phyloP scores from a whole-genome alignment of 2,797 vertebrate genomes.

The Sebastes taczanowskii region DNA sequence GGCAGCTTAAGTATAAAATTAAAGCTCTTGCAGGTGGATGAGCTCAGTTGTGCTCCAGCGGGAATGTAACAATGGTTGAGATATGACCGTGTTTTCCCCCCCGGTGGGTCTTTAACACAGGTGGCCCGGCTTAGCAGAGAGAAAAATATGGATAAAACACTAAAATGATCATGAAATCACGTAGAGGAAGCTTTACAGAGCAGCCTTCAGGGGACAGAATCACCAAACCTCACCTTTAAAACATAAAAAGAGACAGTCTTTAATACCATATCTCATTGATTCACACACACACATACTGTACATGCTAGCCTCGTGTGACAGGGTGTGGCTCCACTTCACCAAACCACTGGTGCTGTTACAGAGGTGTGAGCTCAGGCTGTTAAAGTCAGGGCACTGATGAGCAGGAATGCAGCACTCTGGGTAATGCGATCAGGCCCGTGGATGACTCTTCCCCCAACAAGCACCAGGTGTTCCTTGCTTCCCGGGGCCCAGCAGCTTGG shows the following conservation, averaged over 20 bases:
- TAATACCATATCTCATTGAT: slow-evolving; percentile 37
- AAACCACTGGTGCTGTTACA: slow-evolving; percentile 4
- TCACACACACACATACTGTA: neutral
- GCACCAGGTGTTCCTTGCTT: neutral
- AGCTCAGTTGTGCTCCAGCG: slow-evolving; percentile 53
- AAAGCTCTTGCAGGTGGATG: slow-evolving; percentile 58
- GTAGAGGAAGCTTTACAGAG: neutral
- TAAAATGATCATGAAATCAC: slow-evolving; percentile 33
- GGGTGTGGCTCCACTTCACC: slow-evolving; percentile 13
- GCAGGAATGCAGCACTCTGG: slow-evolving; percentile 55
- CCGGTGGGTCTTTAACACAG: slow-evolving; percentile 33
- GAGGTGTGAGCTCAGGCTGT: slow-evolving; percentile 37
- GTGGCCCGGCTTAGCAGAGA: slow-evolving; percentile 33
- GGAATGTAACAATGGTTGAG: slow-evolving; percentile 38
- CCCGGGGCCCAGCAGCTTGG: neutral
- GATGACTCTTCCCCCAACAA: neutral
- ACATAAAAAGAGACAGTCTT: slow-evolving; percentile 37
- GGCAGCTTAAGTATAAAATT: neutral
- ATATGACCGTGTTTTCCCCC: slow-evolving; percentile 12
- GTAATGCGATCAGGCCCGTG: slow-evolving; percentile 33
- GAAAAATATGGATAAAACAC: slow-evolving; percentile 32
- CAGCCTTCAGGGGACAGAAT: neutral
- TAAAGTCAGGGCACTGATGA: slow-evolving; percentile 42
- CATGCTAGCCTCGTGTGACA: neutral
- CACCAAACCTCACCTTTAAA: slow-evolving; percentile 3